These are phyloP conservation scores for Horisme vitalbata DNA, from an alignment of 2,888 invertebrate genomes.

Conservation along the genomic window DNA sequence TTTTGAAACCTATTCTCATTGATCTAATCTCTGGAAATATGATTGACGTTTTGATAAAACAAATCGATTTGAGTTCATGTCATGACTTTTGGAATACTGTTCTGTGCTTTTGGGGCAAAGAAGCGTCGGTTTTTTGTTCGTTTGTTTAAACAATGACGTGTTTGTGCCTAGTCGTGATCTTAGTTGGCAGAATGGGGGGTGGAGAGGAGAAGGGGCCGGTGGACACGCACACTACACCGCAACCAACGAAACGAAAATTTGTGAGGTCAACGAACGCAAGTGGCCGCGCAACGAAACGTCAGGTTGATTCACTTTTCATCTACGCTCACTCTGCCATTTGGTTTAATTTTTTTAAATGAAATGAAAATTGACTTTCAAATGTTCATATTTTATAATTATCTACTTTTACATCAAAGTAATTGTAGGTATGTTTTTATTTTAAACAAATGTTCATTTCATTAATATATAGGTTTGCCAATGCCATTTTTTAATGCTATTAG, in stretches of 20 bases:
- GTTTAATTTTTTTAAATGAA: conserved; percentile 55
- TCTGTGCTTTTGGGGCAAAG: conserved; percentile 20
- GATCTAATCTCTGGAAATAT: conserved; percentile 29
- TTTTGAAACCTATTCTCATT: conserved; percentile 37
- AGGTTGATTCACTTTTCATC: conserved; percentile 83
- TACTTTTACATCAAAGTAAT: too few relatives aligned
- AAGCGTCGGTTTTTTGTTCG: conserved; percentile 41
- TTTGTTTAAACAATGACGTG: conserved; percentile 50
- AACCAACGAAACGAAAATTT: conserved; percentile 82
- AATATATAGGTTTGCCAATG: too few relatives aligned
- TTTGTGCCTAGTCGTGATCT: conserved; percentile 61
- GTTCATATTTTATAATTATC: conserved; percentile 1
- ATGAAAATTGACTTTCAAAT: conserved; percentile 59
- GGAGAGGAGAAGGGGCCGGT: conserved; percentile 40
- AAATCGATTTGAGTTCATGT: conserved; percentile 35
- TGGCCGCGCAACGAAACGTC: conserved; percentile 76
- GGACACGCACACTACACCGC: conserved; percentile 59
- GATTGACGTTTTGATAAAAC: conserved; percentile 41
- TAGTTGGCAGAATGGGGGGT: conserved; percentile 66
- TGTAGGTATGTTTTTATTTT: too few relatives aligned
- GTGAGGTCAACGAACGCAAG: conserved; percentile 78
- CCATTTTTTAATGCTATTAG: too few relatives aligned
- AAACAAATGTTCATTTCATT: too few relatives aligned
- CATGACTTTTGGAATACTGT: too few relatives aligned
- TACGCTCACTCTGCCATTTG: conserved; percentile 65